A percentile compares a stretch with the other conserved stretches of the same genome.
These are phyloP conservation scores for Oophaga sylvatica DNA, from an alignment of 2,797 vertebrate species.

Conservation along the genomic window DNA sequence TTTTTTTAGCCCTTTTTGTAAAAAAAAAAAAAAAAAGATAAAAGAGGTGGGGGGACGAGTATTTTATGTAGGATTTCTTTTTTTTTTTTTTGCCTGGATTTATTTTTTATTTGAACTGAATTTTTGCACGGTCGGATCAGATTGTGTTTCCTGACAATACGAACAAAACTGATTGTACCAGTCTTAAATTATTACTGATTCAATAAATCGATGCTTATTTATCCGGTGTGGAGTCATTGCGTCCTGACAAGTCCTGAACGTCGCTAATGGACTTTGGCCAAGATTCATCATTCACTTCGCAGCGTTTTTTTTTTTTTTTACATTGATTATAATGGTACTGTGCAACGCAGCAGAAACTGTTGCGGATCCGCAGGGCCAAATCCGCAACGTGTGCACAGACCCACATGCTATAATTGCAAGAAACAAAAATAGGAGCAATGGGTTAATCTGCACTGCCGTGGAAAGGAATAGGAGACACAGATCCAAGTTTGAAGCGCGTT, in stretches of 20 bases:
- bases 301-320: no score
- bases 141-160: slow-evolving; percentile 75
- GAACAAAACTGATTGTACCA: slow-evolving; percentile 91
- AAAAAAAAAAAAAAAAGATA: slow-evolving; percentile 71
- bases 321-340: no score
- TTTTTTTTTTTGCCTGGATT: slow-evolving; percentile 75
- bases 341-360: no score
- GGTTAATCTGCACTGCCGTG: no score
- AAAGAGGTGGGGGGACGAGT: slow-evolving; percentile 85
- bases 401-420: no score
- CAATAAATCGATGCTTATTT: slow-evolving; percentile 98
- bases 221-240: slow-evolving; percentile 75
- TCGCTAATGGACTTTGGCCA: background rate
- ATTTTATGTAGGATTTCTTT: slow-evolving; percentile 95
- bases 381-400: no score
- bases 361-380: no score
- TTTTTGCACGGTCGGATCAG: slow-evolving; percentile 76
- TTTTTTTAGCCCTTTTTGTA: slow-evolving; percentile 89
- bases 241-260: background rate
- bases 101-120: slow-evolving; percentile 77
- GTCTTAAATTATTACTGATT: slow-evolving; percentile 99
- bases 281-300: background rate
- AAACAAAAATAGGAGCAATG: no score
- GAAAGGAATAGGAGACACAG: no score
- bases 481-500: no score